Conservation (phyloP, 2,113 vertebrate genomes). For the Odontesthes bonariensis region DNA sequence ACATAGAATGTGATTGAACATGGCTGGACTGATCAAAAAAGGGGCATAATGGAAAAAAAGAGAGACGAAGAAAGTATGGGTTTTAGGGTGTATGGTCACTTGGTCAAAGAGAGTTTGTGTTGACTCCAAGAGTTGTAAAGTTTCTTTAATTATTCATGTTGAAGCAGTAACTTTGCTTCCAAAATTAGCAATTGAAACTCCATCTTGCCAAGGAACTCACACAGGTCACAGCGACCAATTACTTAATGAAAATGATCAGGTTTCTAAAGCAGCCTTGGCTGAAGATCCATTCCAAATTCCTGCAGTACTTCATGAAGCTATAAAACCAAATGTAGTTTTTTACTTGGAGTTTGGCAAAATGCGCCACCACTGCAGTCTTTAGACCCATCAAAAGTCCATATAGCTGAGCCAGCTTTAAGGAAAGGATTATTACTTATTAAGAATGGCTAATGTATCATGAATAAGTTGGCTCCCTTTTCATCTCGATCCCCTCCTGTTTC, state of each 20-base stretch:
- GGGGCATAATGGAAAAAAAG: not conserved
- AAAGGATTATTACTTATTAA: slow-evolving; percentile 77
- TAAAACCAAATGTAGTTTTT: slow-evolving; percentile 69
- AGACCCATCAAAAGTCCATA: slow-evolving; percentile 64
- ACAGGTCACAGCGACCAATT: slow-evolving; percentile 78
- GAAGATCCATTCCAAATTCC: slow-evolving; percentile 41
- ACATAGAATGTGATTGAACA: slow-evolving; percentile 27
- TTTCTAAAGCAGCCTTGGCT: slow-evolving; percentile 71
- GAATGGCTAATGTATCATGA: slow-evolving; percentile 72
- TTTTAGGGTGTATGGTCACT: slow-evolving; percentile 6
- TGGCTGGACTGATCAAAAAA: slow-evolving; percentile 1
- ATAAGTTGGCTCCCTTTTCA: slow-evolving; percentile 53
- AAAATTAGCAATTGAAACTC: slow-evolving; percentile 80
- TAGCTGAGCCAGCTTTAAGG: slow-evolving; percentile 71
- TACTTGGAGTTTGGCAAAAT: slow-evolving; percentile 55
- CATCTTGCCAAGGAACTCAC: slow-evolving; percentile 75
- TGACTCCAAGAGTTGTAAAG: slow-evolving; percentile 69
- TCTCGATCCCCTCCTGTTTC: slow-evolving; percentile 28
- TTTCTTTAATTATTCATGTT: slow-evolving; percentile 80
- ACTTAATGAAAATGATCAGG: slow-evolving; percentile 83
- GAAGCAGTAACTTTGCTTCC: slow-evolving; percentile 77
- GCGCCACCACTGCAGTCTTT: slow-evolving; percentile 69
- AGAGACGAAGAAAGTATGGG: slow-evolving; percentile 14
- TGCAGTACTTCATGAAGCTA: slow-evolving; percentile 47
- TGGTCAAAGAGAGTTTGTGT: slow-evolving; percentile 53